phyloP scores from a whole-genome alignment of 2,888 invertebrate genomes.

The Reticulitermes lucifugus region DNA sequence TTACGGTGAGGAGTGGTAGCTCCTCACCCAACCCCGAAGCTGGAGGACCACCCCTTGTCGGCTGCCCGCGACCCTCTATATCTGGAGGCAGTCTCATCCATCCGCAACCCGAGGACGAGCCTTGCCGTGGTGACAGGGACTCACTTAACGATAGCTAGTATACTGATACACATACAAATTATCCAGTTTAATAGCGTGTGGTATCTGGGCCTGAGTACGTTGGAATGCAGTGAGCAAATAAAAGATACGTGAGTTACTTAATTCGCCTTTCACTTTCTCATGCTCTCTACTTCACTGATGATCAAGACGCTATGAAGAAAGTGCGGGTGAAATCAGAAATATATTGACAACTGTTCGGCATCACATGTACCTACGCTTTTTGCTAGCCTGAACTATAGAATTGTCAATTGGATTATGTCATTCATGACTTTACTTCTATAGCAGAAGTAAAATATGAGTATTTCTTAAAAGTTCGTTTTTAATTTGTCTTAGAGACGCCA shows the following conservation, averaged over 20 bases:
- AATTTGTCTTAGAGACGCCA: not conserved
- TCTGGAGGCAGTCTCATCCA: no score
- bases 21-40: no score
- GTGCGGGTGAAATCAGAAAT: slow-evolving; percentile 10
- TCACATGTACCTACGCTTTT: not conserved
- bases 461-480: not conserved
- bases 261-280: slow-evolving; percentile 19
- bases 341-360: not conserved
- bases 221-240: not conserved
- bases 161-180: not conserved
- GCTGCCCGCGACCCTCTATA: no score
- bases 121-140: no score
- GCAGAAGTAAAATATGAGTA: not conserved
- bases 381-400: not conserved
- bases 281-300: not conserved
- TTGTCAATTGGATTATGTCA: not conserved
- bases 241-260: not conserved
- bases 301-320: not conserved
- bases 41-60: no score
- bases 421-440: not conserved
- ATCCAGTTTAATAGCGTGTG: not conserved
- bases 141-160: no score
- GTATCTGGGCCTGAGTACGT: not conserved
- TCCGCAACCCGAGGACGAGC: no score
- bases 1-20: no score